Evolutionary conservation across 2,113 vertebrate species (phyloP).

Genomic region (Spea multiplicata): DNA sequence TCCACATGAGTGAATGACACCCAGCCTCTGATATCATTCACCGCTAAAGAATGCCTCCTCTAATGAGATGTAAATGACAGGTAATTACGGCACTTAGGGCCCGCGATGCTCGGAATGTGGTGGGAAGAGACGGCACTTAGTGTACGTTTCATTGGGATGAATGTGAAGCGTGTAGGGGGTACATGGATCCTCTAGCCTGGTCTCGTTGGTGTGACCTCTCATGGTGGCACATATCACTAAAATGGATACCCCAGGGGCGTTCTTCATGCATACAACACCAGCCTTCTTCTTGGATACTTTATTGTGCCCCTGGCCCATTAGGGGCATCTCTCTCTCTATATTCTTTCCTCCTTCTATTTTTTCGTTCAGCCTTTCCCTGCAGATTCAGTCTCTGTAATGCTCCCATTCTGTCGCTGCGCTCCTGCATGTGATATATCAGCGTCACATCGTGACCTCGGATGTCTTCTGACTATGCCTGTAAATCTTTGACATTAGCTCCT

Average conservation of each 20-base stretch:
- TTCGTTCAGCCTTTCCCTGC: background rate
- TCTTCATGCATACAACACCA: background rate
- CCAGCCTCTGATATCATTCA: slow-evolving; percentile 16
- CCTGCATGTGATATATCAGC: slow-evolving; percentile 30
- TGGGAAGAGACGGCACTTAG: background rate
- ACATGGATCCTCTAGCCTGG: background rate
- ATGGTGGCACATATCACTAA: background rate
- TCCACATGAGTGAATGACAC: slow-evolving; percentile 6
- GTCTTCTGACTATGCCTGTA: slow-evolving; percentile 2
- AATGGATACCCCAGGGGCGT: background rate
- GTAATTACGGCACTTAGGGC: slow-evolving; percentile 44
- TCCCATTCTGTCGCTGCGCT: slow-evolving; percentile 36
- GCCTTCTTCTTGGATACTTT: background rate
- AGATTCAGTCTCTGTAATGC: slow-evolving; percentile 2
- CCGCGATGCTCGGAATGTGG: slow-evolving; percentile 14
- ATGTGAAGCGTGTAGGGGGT: slow-evolving; percentile 49
- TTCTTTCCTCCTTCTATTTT: background rate
- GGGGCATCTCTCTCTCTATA: background rate
- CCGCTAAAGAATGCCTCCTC: background rate
- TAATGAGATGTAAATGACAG: slow-evolving; percentile 43
- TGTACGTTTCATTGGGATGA: background rate
- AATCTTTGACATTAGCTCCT: slow-evolving; percentile 28
- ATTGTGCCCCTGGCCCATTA: background rate
- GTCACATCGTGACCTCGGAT: slow-evolving; percentile 24
- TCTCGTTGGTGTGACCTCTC: background rate